phyloP scores from a whole-genome alignment of 2,113 vertebrate genomes.

The Ptilorrhoa leucosticta region DNA sequence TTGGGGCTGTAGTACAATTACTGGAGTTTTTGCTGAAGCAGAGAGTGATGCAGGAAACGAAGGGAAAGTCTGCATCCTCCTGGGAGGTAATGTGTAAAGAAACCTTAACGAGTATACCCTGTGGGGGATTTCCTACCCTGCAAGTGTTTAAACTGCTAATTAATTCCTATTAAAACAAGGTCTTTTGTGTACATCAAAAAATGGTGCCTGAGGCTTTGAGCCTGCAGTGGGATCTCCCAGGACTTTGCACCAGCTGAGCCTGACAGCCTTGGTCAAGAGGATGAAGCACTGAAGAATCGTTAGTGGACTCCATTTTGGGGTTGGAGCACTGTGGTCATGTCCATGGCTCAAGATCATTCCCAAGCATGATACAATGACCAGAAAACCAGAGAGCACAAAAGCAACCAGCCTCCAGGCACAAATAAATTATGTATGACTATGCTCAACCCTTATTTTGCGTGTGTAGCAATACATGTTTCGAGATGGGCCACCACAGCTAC shows the following conservation, averaged over 20 bases:
- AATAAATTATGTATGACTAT: background rate
- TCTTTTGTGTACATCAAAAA: slow-evolving; percentile 47
- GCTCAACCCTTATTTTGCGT: background rate
- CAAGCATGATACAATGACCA: background rate
- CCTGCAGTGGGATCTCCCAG: slow-evolving; percentile 20
- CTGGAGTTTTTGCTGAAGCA: slow-evolving; percentile 17
- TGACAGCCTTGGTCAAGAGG: background rate
- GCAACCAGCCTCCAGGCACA: background rate
- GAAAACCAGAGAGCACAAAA: background rate
- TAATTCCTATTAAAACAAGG: slow-evolving; percentile 61
- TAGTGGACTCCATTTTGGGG: background rate
- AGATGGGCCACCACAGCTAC: background rate
- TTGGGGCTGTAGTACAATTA: background rate
- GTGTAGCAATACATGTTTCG: background rate
- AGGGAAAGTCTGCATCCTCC: slow-evolving; percentile 37
- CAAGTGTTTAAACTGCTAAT: slow-evolving; percentile 58
- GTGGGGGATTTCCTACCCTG: slow-evolving; percentile 48
- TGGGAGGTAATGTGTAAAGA: slow-evolving; percentile 55
- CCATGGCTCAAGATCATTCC: background rate
- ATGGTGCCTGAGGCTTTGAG: slow-evolving; percentile 21
- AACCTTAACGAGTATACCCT: slow-evolving; percentile 21
- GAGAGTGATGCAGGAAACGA: background rate
- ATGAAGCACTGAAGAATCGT: background rate
- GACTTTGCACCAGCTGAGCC: background rate
- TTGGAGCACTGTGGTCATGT: background rate